Evolutionary conservation across 1,140 invertebrate species (phyloP).

Genomic region (Drosophila varians): DNA sequence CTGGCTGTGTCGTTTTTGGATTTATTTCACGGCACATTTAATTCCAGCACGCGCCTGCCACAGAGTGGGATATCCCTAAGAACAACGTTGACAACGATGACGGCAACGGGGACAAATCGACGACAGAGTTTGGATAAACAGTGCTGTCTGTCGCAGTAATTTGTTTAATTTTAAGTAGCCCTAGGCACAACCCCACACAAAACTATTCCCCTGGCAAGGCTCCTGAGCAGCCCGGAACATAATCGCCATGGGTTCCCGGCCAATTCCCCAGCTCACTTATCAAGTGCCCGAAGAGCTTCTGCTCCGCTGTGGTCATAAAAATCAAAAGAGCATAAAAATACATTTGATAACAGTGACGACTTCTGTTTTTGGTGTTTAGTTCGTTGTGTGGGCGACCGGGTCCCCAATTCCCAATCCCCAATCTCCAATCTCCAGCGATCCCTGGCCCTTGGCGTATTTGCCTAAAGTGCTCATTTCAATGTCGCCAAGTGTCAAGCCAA

Average conservation of each 20-base stretch:
- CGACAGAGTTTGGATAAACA: slow-evolving; percentile 56
- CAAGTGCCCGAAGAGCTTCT: slow-evolving; percentile 60
- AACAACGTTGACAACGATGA: slow-evolving; percentile 43
- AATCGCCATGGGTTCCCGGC: slow-evolving; percentile 33
- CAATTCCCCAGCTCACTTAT: slow-evolving; percentile 64
- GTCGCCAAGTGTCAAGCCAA: slow-evolving; percentile 74
- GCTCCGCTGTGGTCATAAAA: slow-evolving; percentile 71
- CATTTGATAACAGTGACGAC: slow-evolving; percentile 77
- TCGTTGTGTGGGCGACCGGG: slow-evolving; percentile 11
- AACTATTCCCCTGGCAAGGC: slow-evolving; percentile 44
- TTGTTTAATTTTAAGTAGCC: slow-evolving; percentile 81
- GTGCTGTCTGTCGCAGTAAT: slow-evolving; percentile 54
- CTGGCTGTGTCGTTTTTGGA: slow-evolving; percentile 44
- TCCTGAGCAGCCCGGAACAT: slow-evolving; percentile 31
- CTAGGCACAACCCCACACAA: slow-evolving; percentile 7
- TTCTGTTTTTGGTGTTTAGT: slow-evolving; percentile 60
- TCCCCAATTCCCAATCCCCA: neutral
- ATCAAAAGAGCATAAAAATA: slow-evolving; percentile 83
- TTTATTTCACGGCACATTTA: slow-evolving; percentile 81
- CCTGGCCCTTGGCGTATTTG: slow-evolving; percentile 59
- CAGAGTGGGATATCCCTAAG: slow-evolving; percentile 30
- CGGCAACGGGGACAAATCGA: slow-evolving; percentile 58
- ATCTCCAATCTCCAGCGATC: neutral
- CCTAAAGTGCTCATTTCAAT: slow-evolving; percentile 81
- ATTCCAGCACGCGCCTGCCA: slow-evolving; percentile 68